Conservation (phyloP, 1,140 invertebrate species). For the Drosophila seguyi region DNA sequence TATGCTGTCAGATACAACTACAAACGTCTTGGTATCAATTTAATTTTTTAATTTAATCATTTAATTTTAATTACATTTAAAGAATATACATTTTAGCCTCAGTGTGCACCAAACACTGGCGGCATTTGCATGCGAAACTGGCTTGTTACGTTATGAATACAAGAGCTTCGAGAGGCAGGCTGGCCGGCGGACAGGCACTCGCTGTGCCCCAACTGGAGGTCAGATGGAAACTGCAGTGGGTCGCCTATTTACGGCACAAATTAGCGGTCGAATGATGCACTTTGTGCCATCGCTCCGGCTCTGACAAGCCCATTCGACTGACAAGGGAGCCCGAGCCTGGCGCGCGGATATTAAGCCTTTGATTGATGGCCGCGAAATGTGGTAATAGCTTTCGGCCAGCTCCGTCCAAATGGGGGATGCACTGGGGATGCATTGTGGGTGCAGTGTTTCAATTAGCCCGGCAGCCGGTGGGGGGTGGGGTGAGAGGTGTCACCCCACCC, state of each 20-base stretch:
- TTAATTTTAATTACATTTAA: accelerated
- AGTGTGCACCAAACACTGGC: constrained; percentile 11
- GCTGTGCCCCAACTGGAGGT: constrained; percentile 9
- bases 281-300: constrained; percentile 32
- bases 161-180: constrained; percentile 15
- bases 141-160: constrained; percentile 65
- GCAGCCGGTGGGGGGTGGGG: constrained; percentile 5
- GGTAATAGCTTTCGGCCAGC: constrained; percentile 45
- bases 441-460: constrained; percentile 36
- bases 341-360: constrained; percentile 68
- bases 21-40: background rate
- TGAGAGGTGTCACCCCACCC: constrained; percentile 7
- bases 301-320: constrained; percentile 41
- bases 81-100: background rate
- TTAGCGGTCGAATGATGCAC: constrained; percentile 55
- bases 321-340: constrained; percentile 6
- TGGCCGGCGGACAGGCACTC: background rate
- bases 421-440: background rate
- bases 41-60: too few species aligned
- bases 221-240: constrained; percentile 32
- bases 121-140: constrained; percentile 61
- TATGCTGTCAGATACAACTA: background rate
- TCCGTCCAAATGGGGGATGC: background rate
- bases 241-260: constrained; percentile 52
- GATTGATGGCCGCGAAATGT: constrained; percentile 45